Conservation (phyloP, 2,797 vertebrate genomes). For the Microctenopoma steveboyesi region DNA sequence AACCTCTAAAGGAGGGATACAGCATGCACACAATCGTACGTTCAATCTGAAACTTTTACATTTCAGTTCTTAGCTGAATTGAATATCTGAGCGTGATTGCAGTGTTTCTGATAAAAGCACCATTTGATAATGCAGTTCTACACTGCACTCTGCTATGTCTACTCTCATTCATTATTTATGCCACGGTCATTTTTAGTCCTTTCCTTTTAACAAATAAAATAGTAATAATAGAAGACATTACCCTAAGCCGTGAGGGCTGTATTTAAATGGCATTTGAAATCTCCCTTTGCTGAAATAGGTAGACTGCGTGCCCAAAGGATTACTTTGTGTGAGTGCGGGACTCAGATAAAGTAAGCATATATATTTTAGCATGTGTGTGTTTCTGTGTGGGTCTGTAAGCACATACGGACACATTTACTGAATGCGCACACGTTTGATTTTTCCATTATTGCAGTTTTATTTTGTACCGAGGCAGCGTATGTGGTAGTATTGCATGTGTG, state of each 20-base stretch:
- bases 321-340: conserved; percentile 48
- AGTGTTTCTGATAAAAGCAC: conserved; percentile 84
- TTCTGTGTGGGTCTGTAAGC: conserved; percentile 14
- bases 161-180: conserved; percentile 80
- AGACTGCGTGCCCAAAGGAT: conserved; percentile 46
- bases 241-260: conserved; percentile 50
- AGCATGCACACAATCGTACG: conserved; percentile 77
- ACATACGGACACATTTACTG: conserved; percentile 18
- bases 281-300: conserved; percentile 50
- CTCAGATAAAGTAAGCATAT: conserved; percentile 8
- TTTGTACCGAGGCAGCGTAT: conserved; percentile 3
- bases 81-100: conserved; percentile 81
- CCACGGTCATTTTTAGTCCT: conserved; percentile 80
- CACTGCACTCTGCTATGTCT: conserved; percentile 78
- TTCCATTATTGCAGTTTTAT: conserved; percentile 22
- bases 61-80: conserved; percentile 82
- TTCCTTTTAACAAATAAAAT: conserved; percentile 87
- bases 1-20: conserved; percentile 49
- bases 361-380: conserved; percentile 52
- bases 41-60: conserved; percentile 85
- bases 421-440: background rate
- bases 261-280: conserved; percentile 71
- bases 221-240: conserved; percentile 85
- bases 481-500: background rate
- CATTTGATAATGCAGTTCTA: conserved; percentile 80